Conservation (phyloP, 1,140 invertebrate genomes). For the Tyrophagus putrescentiae region DNA sequence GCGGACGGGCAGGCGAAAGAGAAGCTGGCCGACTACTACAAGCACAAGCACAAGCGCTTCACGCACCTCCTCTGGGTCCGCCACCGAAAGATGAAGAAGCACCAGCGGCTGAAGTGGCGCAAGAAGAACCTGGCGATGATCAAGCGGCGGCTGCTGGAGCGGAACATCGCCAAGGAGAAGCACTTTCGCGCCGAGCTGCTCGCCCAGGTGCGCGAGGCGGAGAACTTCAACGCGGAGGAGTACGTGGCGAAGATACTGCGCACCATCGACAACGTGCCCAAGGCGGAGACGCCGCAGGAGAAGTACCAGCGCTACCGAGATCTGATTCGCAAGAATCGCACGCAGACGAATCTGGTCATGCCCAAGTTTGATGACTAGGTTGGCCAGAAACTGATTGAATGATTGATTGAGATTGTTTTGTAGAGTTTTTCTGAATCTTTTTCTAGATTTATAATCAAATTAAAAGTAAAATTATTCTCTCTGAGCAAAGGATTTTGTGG, state of each 20-base stretch:
- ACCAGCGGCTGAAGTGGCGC: constrained; percentile 20
- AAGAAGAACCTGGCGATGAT: constrained; percentile 19
- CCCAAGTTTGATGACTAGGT: constrained; percentile 21
- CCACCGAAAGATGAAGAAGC: constrained; percentile 22
- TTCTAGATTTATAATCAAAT: too few species aligned
- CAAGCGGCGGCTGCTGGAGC: neutral
- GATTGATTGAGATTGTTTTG: too few species aligned
- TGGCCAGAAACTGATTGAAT: too few species aligned
- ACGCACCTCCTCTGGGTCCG: constrained; percentile 12
- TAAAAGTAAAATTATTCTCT: too few species aligned
- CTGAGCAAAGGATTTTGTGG: too few species aligned
- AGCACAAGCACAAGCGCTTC: neutral
- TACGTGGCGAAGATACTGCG: constrained; percentile 23
- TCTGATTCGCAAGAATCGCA: constrained; percentile 20
- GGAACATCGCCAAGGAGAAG: constrained; percentile 24
- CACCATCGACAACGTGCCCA: constrained; percentile 21
- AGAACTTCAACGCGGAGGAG: constrained; percentile 23
- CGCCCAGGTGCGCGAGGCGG: constrained; percentile 21
- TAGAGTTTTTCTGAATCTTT: too few species aligned
- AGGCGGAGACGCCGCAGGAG: neutral
- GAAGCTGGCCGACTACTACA: constrained; percentile 9
- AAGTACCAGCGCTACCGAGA: neutral
- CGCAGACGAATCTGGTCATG: constrained; percentile 7
- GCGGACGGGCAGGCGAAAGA: neutral
- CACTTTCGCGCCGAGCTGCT: constrained; percentile 22